Conservation (phyloP, 2,797 vertebrate genomes). For the Graptemys geographica region DNA sequence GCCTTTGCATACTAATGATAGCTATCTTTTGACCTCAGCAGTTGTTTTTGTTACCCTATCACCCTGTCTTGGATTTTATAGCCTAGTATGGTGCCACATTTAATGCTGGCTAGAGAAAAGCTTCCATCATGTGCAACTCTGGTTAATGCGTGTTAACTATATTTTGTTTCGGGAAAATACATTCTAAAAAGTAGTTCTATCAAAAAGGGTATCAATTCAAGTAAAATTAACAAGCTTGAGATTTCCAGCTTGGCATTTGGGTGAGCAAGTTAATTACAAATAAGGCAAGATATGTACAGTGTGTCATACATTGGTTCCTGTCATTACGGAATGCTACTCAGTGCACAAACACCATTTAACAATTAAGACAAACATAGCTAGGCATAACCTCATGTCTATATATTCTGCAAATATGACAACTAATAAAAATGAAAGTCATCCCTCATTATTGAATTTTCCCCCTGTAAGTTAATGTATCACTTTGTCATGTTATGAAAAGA, state of each 20-base stretch:
- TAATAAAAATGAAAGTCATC: neutral
- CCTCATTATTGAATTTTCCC: neutral
- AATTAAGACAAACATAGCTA: neutral
- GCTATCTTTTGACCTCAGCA: neutral
- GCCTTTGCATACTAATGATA: neutral
- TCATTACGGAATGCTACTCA: neutral
- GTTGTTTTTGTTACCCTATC: neutral
- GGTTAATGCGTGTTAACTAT: neutral
- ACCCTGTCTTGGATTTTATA: neutral
- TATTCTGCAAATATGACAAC: neutral
- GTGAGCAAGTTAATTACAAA: neutral
- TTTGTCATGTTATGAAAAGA: neutral
- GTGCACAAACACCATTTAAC: neutral
- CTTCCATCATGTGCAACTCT: neutral
- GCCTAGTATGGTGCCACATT: neutral
- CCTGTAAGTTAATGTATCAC: neutral
- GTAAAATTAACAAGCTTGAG: neutral
- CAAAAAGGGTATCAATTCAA: neutral
- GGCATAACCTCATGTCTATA: neutral
- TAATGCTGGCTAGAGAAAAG: neutral
- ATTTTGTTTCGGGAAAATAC: neutral
- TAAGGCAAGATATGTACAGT: accelerated
- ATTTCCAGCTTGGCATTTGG: neutral
- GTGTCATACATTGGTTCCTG: neutral
- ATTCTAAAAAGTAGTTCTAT: neutral